These are phyloP conservation scores for Pinna nobilis DNA, from an alignment of 1,140 invertebrate species.

Conservation along the genomic window DNA sequence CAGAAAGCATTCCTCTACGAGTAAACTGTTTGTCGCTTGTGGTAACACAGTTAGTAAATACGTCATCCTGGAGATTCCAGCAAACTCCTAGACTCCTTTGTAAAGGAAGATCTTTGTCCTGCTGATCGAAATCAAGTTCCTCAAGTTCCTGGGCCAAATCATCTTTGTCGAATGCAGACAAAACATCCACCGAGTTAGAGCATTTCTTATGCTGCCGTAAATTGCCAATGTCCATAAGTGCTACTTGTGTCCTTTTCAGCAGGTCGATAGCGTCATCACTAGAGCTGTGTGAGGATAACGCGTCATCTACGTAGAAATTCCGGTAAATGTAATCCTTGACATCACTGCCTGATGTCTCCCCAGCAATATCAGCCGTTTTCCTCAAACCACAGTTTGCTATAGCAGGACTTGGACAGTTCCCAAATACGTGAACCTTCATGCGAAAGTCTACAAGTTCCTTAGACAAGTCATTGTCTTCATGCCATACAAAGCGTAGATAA, in stretches of 20 bases:
- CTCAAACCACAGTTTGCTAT: no score
- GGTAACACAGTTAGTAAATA: not conserved
- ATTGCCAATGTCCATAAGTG: conserved; percentile 1
- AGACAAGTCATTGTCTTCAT: conserved; percentile 29
- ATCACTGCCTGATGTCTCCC: conserved; percentile 1
- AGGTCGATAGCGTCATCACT: conserved; percentile 24
- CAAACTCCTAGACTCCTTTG: conserved; percentile 22
- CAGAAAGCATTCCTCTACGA: conserved; percentile 39
- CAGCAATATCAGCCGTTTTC: conserved; percentile 28
- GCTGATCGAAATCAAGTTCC: not conserved
- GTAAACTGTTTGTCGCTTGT: conserved; percentile 28
- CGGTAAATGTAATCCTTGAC: conserved; percentile 7
- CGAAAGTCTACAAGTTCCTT: conserved; percentile 37
- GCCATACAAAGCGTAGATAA: conserved; percentile 48
- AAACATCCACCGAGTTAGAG: conserved; percentile 16
- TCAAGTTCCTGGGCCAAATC: conserved; percentile 21
- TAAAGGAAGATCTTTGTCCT: not conserved
- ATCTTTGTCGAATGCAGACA: conserved; percentile 3
- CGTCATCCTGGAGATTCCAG: conserved; percentile 7
- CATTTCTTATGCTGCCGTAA: conserved; percentile 34
- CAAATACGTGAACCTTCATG: conserved; percentile 51
- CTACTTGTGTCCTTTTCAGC: conserved; percentile 17
- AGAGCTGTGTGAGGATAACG: conserved; percentile 11
- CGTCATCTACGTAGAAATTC: conserved; percentile 32
- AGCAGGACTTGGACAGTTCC: conserved; percentile 40